These are phyloP conservation scores for Leucophora obtusa DNA, from an alignment of 2,888 invertebrate species.

Conservation along the genomic window DNA sequence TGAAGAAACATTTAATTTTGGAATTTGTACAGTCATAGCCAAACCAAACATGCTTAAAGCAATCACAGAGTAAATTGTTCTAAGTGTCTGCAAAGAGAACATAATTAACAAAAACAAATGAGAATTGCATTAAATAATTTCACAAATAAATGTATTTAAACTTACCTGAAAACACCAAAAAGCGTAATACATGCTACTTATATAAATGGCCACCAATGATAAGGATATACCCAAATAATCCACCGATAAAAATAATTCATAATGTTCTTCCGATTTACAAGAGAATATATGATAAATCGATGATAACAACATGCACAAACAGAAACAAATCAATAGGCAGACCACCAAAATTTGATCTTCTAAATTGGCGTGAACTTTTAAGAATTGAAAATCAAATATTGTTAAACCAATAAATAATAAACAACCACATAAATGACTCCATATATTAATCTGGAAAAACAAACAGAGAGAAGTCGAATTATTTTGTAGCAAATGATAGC, in stretches of 20 bases:
- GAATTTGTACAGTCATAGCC: slow-evolving; percentile 90
- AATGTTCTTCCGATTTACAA: slow-evolving; percentile 92
- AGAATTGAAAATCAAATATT: slow-evolving; percentile 88
- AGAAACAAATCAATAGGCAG: slow-evolving; percentile 89
- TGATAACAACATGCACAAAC: slow-evolving; percentile 96
- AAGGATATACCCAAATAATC: slow-evolving; percentile 96
- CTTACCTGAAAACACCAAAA: slow-evolving; percentile 96
- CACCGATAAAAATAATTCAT: slow-evolving; percentile 90
- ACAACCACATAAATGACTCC: slow-evolving; percentile 95
- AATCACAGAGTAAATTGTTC: slow-evolving; percentile 89
- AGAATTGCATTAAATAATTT: background rate
- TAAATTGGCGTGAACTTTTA: slow-evolving; percentile 87
- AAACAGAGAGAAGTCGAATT: background rate
- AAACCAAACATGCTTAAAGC: slow-evolving; percentile 89
- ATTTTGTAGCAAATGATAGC: no score
- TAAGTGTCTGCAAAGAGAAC: slow-evolving; percentile 82
- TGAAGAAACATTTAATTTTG: slow-evolving; percentile 84
- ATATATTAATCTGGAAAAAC: slow-evolving; percentile 87
- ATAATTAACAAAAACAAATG: slow-evolving; percentile 32
- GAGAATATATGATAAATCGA: slow-evolving; percentile 96
- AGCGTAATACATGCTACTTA: slow-evolving; percentile 97
- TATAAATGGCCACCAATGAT: slow-evolving; percentile 94
- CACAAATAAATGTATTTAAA: slow-evolving; percentile 62
- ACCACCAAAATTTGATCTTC: slow-evolving; percentile 92
- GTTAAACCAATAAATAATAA: slow-evolving; percentile 90